A percentile compares a stretch with the other conserved stretches of the same genome.
Conservation (phyloP, 2,113 vertebrate genomes). For the Cyrtonyx montezumae region DNA sequence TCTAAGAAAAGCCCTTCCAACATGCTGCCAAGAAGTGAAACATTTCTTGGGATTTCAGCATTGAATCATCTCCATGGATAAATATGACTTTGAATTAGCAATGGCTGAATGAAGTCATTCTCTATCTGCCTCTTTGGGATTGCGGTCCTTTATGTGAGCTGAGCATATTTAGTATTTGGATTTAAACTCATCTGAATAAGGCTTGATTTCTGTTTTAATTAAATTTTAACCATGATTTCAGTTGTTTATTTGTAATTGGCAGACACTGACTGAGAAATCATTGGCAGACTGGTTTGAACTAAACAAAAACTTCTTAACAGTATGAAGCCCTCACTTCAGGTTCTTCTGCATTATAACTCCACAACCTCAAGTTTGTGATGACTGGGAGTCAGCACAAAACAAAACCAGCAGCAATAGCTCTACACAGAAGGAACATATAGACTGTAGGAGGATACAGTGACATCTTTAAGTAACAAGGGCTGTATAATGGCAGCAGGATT, state of each 20-base stretch:
- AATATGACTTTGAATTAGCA: not conserved
- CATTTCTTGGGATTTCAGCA: not conserved
- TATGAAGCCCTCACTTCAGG: not conserved
- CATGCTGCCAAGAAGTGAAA: not conserved
- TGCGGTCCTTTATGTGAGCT: not conserved
- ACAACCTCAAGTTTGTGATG: not conserved
- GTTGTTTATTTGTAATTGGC: not conserved
- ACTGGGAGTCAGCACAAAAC: not conserved
- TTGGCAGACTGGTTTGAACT: not conserved
- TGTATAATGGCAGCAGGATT: not conserved
- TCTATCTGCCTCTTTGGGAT: not conserved
- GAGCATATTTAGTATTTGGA: rapidly evolving
- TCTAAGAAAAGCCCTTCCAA: not conserved
- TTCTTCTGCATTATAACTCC: not conserved
- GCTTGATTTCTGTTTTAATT: not conserved
- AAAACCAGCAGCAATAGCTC: no score
- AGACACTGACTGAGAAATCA: not conserved
- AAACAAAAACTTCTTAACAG: no score
- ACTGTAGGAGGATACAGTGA: not conserved
- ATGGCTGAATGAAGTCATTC: not conserved
- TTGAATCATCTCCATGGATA: not conserved
- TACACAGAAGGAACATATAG: not conserved
- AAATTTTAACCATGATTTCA: not conserved
- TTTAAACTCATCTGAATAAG: not conserved
- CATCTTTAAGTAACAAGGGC: not conserved